Evolutionary conservation across 2,797 vertebrate genomes (phyloP), one percentile per base, ranked within the genome.

Genomic region (Sciurus vulgaris): DNA sequence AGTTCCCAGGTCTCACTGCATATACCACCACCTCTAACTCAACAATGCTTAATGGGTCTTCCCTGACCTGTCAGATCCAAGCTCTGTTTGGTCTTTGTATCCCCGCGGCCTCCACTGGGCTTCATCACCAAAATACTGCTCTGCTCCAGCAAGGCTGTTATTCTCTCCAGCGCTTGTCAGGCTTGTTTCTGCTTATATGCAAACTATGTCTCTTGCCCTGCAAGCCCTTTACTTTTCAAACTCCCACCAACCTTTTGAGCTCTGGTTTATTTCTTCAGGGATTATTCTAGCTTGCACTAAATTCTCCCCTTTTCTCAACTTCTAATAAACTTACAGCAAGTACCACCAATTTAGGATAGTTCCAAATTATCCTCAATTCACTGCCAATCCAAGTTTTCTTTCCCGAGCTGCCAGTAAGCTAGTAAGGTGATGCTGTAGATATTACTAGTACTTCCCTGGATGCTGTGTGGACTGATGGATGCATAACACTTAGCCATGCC

Each of bases 261-360:
- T 38, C 17, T 3, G 35, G 83, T 14, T 82, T 35, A 47, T n/a
- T 26, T 83, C 44, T 87, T 85, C 61, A 49, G 87, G 47, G 38
- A 33, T 76, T 24, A 86, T 47, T n/a, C 41, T 93, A 41, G 87
- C 51, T 88, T 56, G 49, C 4, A 5, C 24, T 56, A 30, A 26
- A 28, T 56, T 69, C 41, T 61, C 33, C 12, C 38, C 54, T 85
- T 76, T 86, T 54, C 59, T 56, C 49, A 44, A 24, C 33, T 59
- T 14, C 72, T 78, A 91, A 77, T 15, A 72, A 72, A 82, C 73
- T 92, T 77, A 70, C 18, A 90, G 82, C 35, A 86, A 81, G 54
- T 35, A 86, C 76, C 20, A 70, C 76, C 20, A 70, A 35, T 47
- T 44, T 2, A 67, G 20, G n/a, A 44, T 11, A 22, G 4, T n/a